Evolutionary conservation across 2,888 invertebrate genomes (phyloP), one percentile per base, ranked within the genome.

Genomic region (Platycnemis pennipes): DNA sequence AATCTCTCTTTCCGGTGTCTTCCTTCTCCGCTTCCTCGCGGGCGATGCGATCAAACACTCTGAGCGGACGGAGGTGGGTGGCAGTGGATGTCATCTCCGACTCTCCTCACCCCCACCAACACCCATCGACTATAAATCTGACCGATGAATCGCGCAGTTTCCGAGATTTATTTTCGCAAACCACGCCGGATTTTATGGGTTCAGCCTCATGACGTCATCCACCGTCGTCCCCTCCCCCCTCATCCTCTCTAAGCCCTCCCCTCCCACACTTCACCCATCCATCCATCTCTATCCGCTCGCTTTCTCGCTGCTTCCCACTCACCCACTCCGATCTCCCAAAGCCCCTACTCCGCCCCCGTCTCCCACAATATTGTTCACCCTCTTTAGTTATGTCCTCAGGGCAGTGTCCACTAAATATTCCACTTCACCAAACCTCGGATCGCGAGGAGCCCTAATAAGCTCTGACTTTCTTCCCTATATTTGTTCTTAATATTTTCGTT

Each of bases 161-260:
- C 89, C 63, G 91, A 63, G 91, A 91, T 91, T 91, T 91, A 91
- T 91, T 91, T 91, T 91, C 91, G 91, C 91, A 91, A 91, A 91
- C 91, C 91, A 91, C 91, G 91, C 91, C 56, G 91, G 63, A 91
- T 91, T 91, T 91, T 91, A 91, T 91, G 91, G 91, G 63, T 91
- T 69, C 91, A 91, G 91, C 91, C 45, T 91, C 63, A 44, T 91
- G 91, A 91, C 91, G 91, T 91, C 91, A 91, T 63, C 91, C 91
- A n/a, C 45, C n/a, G 45, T 8, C 53, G 53, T 56, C 56, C 88
- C 31, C 88, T n/a, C 89, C 37, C 56, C n/a, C 16, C 26, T 16
- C 37, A 19, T 37, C 37, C 31, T 19, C 49, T 44, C 26, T 88
- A 44, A 44, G 37, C 45, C 45, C 88, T 37, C 42, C 42, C 86